A percentile compares a stretch with the other conserved stretches of the same genome.
Evolutionary conservation across 2,113 vertebrate genomes (phyloP).

Genomic region (Telmatochromis sp.): DNA sequence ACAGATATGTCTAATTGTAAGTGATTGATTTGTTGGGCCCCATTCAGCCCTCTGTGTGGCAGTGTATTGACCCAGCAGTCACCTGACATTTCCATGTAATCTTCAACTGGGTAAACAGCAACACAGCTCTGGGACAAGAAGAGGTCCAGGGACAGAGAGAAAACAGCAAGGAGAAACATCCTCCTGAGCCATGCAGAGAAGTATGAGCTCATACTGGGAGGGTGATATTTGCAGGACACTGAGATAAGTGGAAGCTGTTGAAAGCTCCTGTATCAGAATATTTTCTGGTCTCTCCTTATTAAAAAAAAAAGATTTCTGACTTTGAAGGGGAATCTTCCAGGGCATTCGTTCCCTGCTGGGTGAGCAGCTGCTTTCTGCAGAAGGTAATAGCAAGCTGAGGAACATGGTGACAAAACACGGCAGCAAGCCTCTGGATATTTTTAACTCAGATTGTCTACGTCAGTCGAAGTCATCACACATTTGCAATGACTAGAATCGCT

Average conservation of each 20-base stretch:
- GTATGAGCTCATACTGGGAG: conserved; percentile 21
- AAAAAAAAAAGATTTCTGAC: not conserved
- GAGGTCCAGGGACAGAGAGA: not conserved
- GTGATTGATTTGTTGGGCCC: conserved; percentile 63
- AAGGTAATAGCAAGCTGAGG: conserved; percentile 43
- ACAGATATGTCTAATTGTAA: conserved; percentile 64
- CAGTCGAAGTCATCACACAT: conserved; percentile 25
- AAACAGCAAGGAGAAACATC: not conserved
- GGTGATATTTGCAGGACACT: conserved; percentile 43
- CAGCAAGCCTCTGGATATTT: conserved; percentile 49
- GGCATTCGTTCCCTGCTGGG: conserved; percentile 40
- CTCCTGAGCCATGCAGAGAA: not conserved
- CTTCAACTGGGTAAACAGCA: conserved; percentile 49
- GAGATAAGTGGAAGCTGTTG: conserved; percentile 56
- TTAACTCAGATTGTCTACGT: conserved; percentile 36
- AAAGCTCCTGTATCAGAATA: conserved; percentile 37
- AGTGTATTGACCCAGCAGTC: conserved; percentile 54
- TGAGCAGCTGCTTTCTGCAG: conserved; percentile 60
- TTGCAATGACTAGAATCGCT: conserved; percentile 37
- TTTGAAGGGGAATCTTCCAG: conserved; percentile 46
- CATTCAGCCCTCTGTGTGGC: not conserved
- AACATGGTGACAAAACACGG: conserved; percentile 38
- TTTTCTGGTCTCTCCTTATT: conserved; percentile 5
- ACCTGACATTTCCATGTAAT: conserved; percentile 62
- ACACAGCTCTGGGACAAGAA: not conserved